Evolutionary conservation across 2,888 invertebrate genomes (phyloP).

Genomic region (Sesia apiformis): DNA sequence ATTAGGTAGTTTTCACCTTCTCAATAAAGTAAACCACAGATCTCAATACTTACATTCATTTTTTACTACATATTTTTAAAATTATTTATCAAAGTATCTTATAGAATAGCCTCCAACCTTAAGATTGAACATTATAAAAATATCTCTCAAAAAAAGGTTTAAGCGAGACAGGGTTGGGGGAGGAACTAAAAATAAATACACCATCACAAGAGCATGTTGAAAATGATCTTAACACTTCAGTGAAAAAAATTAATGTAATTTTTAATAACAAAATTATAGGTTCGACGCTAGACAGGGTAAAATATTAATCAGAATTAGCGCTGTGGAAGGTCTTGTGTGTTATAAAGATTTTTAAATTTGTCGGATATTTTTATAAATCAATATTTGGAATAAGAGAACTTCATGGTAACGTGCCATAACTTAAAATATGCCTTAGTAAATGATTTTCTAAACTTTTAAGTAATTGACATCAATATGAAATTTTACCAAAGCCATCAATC

Average conservation of each 20-base stretch:
- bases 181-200: constrained; percentile 26
- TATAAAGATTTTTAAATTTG: too few relatives aligned
- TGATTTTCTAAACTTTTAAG: too few relatives aligned
- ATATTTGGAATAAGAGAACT: too few relatives aligned
- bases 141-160: constrained; percentile 23
- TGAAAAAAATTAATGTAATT: constrained; percentile 25
- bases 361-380: too few relatives aligned
- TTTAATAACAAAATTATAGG: constrained; percentile 38
- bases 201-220: constrained; percentile 6
- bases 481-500: too few relatives aligned
- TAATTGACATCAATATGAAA: too few relatives aligned
- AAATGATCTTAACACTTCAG: constrained; percentile 33
- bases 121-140: constrained; percentile 47
- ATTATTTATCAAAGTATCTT: background rate
- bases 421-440: too few relatives aligned
- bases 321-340: background rate
- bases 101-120: constrained; percentile 4
- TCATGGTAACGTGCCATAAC: too few relatives aligned
- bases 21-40: too few relatives aligned
- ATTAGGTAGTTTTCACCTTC: too few relatives aligned
- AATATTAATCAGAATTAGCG: background rate
- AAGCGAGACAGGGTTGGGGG: constrained; percentile 17
- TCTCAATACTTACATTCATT: too few relatives aligned
- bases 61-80: too few relatives aligned
- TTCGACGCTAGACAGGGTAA: constrained; percentile 5